Evolutionary conservation across 2,113 vertebrate genomes (phyloP).

Genomic region (Nannobrachium achirus): DNA sequence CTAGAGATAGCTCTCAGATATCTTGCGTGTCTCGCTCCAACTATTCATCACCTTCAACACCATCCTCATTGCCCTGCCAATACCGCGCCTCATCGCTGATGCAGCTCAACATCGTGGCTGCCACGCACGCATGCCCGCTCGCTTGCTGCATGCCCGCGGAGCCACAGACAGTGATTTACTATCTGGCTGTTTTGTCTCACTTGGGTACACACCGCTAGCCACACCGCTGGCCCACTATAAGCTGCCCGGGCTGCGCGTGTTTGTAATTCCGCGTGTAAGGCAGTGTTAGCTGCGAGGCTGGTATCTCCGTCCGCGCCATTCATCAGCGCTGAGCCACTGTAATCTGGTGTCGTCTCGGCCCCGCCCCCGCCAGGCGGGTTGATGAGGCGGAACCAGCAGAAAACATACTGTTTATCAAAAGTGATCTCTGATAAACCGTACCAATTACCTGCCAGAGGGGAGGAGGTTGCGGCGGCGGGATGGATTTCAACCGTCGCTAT

Average conservation of each 20-base stretch:
- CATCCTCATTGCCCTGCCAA: conserved; percentile 58
- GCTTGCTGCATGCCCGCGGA: conserved; percentile 46
- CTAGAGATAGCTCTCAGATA: conserved; percentile 49
- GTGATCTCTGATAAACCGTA: conserved; percentile 46
- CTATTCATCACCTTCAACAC: conserved; percentile 67
- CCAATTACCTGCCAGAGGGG: conserved; percentile 41
- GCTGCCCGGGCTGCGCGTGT: conserved; percentile 48
- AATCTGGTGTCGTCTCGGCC: conserved; percentile 44
- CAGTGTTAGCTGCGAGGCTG: conserved; percentile 41
- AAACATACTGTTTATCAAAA: conserved; percentile 25
- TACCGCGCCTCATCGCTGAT: conserved; percentile 47
- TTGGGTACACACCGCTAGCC: conserved; percentile 58
- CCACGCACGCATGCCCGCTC: conserved; percentile 34
- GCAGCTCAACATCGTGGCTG: conserved; percentile 54
- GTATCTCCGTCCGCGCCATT: conserved; percentile 45
- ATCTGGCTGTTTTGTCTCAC: conserved; percentile 68
- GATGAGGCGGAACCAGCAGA: conserved; percentile 56
- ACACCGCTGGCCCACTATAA: conserved; percentile 53
- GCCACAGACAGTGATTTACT: conserved; percentile 70
- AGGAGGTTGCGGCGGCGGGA: conserved; percentile 33
- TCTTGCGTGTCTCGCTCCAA: conserved; percentile 58
- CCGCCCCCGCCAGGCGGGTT: conserved; percentile 41
- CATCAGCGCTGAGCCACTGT: conserved; percentile 45
- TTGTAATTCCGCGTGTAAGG: conserved; percentile 66
- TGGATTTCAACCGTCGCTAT: conserved; percentile 31